Base-by-base conservation (phyloP, 2,888 invertebrate genomes). In the Pheosia gnoma region DNA sequence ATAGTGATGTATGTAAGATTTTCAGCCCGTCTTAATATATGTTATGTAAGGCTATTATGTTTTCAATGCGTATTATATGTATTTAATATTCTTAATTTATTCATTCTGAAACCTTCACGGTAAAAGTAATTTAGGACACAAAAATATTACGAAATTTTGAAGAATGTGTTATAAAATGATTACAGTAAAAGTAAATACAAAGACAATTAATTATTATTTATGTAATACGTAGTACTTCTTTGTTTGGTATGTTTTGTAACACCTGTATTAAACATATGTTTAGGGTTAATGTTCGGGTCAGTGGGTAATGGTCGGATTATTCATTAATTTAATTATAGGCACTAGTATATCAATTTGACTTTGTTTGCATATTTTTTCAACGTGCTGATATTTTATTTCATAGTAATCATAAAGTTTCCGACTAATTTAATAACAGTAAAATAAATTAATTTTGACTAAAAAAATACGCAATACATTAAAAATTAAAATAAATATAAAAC, bases 261-360 rank as follows among this genome's bases (percentile, higher is more conserved):
- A 74, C 61, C 53, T 74, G 72, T 63, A 59, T 25, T 45, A 54
- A 53, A 38, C 54, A 52, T 56, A 55, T 60, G 58, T 59, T 58
- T 65, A 61, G 62, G 65, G 71, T 74, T 66, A 70, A 47, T 70
- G 71, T 38, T 61, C 67, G 59, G 70, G 71, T 73, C 63, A 74
- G 62, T 71, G 57, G 70, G 72, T 70, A 47, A 45, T 59, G 59
- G 63, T 56, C 63, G 70, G 70, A n/a, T 57, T 60, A 63, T 66
- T 58, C 49, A 38, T 62, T 67, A 63, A 58, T 67, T 47, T 60
- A 59, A 65, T 63, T 13, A 2, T 51, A 3, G 3, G 25, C 7
- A 51, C 51, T 52, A 54, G 53, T 51, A 54, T 36, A 49, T 37
- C 25, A 54, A 25, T 49, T 57, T 43, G 9, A 68, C 36, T 43